Base-by-base conservation (phyloP, 2,113 vertebrate species). In the Dipodomys merriami region DNA sequence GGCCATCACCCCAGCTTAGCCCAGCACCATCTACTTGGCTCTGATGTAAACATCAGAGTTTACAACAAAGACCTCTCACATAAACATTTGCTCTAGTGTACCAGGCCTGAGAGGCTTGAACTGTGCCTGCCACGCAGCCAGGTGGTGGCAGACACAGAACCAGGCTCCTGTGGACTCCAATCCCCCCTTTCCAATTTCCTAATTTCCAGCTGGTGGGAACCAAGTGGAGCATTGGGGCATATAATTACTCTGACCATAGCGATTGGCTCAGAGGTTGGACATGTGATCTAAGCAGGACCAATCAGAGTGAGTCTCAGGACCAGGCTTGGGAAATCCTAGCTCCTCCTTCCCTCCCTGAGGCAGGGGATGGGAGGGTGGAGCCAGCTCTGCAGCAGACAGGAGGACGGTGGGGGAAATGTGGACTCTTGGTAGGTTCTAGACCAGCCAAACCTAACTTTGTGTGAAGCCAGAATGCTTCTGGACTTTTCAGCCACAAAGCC, bases 171-270 rank as follows among this genome's bases (percentile, higher is more conserved):
- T 1, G 18, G 33, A n/a, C 22, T 6, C 4, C 13, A 3, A 1
- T 9, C 10, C 6, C 22, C 18, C 30, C 30, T 8, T 39, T 6
- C 33, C 69, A 44, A 7, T 1, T 19, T 82, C 35, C 25, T 49
- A 0, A 1, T 1, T 25, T 9, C 67, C 18, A 16, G 30, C 8
- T 9, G 15, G 30, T 2, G 5, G 39, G 44, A 62, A 0, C 6
- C 22, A 27, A 20, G 35, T 16, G 30, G 72, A 80, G n/a, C 83
- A 2, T 2, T 5, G 1, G n/a, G 9, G 57, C 2, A 22, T 13
- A 15, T 53, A 62, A 9, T 33, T 73, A 30, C 49, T 35, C 39
- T 27, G 19, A 69, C 81, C 64, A 15, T 33, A 6, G 53, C 19
- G 5, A 68, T 64, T 80, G 83, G 86, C 82, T 82, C 39, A 46